phyloP scores from a whole-genome alignment of 2,888 invertebrate genomes.

The Pammene aurita region DNA sequence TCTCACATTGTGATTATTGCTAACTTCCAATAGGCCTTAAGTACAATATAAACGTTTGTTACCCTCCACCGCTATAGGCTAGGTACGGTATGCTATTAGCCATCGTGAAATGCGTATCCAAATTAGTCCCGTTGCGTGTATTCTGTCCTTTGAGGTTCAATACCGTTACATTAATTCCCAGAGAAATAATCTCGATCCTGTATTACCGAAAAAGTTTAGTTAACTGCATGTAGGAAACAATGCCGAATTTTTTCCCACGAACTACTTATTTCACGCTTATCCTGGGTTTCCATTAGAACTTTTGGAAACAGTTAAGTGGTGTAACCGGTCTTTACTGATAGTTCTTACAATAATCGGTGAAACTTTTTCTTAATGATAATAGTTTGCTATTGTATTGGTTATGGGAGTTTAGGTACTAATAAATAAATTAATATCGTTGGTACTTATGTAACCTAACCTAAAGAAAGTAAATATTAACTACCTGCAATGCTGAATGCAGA shows the following conservation, averaged over 20 bases:
- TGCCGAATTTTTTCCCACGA: constrained; percentile 16
- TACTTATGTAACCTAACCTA: too few relatives aligned
- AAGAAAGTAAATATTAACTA: background rate
- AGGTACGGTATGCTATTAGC: too few relatives aligned
- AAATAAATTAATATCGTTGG: background rate
- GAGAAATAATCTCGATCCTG: background rate
- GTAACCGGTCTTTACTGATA: constrained; percentile 35
- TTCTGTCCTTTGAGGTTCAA: too few relatives aligned
- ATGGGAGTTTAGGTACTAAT: constrained; percentile 10
- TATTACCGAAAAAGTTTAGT: constrained; percentile 15
- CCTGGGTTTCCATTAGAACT: constrained; percentile 34
- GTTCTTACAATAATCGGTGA: constrained; percentile 28
- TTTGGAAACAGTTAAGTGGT: constrained; percentile 23
- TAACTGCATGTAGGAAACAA: constrained; percentile 35
- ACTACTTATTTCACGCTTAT: constrained; percentile 37
- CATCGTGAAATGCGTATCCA: too few relatives aligned
- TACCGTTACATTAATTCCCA: background rate
- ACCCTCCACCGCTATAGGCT: too few relatives aligned
- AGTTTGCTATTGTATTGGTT: constrained; percentile 13
- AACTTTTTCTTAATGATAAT: constrained; percentile 32
- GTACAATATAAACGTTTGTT: too few relatives aligned
- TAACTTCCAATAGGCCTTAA: too few relatives aligned
- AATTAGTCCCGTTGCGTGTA: too few relatives aligned
- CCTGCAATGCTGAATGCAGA: background rate
- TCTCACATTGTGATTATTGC: too few relatives aligned